Percentiles rank a stretch among this genome's conserved stretches.
Conservation (phyloP, 2,888 invertebrate species). For the Lampropteryx suffumata region DNA sequence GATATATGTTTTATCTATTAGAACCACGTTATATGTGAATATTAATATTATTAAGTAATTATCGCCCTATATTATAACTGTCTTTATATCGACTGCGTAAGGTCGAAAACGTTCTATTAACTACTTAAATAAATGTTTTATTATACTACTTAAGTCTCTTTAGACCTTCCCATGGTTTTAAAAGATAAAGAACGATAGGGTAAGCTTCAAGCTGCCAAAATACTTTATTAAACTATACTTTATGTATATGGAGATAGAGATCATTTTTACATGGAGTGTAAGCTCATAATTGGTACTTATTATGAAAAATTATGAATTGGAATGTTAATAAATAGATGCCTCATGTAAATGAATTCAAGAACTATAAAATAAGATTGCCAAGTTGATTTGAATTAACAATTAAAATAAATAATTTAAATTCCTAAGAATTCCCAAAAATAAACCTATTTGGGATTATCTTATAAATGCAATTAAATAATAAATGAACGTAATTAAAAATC, state of each 20-base stretch:
- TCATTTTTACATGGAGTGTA: conserved; percentile 49
- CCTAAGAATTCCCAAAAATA: too few relatives aligned
- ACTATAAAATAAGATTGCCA: too few relatives aligned
- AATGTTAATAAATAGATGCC: conserved; percentile 33
- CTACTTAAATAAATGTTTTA: conserved; percentile 12
- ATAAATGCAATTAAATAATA: too few relatives aligned
- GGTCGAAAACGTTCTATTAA: conserved; percentile 19
- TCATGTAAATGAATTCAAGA: neutral
- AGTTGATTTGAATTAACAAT: too few relatives aligned
- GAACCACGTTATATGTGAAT: conserved; percentile 5
- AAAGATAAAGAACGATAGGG: conserved; percentile 12
- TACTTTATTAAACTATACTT: conserved; percentile 43
- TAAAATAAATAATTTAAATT: neutral
- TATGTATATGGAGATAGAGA: conserved; percentile 44
- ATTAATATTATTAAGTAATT: neutral
- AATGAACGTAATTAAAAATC: too few relatives aligned
- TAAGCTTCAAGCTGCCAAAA: conserved; percentile 36
- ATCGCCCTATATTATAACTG: conserved; percentile 4
- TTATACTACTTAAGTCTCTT: conserved; percentile 15
- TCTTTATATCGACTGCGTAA: conserved; percentile 14
- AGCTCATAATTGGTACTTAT: neutral
- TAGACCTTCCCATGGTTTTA: conserved; percentile 24
- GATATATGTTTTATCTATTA: neutral
- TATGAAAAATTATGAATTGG: neutral
- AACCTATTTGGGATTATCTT: too few relatives aligned